phyloP scores from a whole-genome alignment of 2,113 vertebrate genomes.

The Thomomys bottae region DNA sequence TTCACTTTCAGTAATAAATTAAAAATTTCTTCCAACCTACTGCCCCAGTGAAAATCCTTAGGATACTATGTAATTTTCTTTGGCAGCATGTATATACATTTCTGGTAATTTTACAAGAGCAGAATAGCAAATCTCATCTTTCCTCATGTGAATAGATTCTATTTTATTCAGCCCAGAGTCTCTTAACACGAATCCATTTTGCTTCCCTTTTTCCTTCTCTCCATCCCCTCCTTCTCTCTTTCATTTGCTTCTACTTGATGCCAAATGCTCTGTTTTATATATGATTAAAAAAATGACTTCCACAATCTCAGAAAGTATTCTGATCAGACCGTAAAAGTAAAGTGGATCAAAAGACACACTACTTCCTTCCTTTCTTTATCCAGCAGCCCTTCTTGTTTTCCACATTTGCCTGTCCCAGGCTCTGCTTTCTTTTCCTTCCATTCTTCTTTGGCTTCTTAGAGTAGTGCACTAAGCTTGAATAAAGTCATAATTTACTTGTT shows the following conservation, averaged over 20 bases:
- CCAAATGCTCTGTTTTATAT: neutral
- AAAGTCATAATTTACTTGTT: neutral
- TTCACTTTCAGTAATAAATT: conserved; percentile 13
- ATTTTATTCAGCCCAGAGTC: neutral
- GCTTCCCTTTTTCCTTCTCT: neutral
- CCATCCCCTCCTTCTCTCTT: neutral
- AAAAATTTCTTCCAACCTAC: neutral
- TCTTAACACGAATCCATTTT: conserved; percentile 2
- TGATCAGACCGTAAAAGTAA: too few species aligned
- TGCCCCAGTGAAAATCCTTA: conserved; percentile 16
- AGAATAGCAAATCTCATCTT: neutral
- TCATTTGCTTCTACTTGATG: neutral
- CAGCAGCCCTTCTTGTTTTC: neutral
- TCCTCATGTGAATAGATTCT: neutral
- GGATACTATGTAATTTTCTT: neutral
- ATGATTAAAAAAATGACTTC: neutral
- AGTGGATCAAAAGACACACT: neutral
- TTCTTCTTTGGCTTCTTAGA: neutral
- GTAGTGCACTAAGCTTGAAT: neutral
- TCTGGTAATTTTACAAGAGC: conserved; percentile 21
- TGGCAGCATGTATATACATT: neutral
- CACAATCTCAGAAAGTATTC: neutral
- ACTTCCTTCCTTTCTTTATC: neutral
- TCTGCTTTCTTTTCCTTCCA: neutral
- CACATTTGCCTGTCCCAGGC: neutral